Conservation (phyloP, 2,113 vertebrate species). For the Apteryx owenii region DNA sequence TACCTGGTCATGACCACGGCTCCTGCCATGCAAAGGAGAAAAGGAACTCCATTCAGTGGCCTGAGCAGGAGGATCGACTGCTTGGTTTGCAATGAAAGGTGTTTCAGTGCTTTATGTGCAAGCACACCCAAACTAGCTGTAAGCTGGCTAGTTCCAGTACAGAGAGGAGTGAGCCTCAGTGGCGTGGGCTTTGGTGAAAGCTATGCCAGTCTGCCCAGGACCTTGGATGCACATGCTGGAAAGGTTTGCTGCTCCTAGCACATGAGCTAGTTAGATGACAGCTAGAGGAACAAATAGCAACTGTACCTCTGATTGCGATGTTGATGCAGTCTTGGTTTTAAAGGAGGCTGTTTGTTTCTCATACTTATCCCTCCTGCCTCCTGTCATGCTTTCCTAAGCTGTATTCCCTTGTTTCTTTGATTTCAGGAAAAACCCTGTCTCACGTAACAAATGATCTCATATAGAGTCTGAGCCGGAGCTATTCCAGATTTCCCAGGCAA, state of each 20-base stretch:
- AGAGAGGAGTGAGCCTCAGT: no score
- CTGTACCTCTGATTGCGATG: neutral
- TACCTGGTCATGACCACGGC: neutral
- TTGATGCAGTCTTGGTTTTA: neutral
- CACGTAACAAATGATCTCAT: neutral
- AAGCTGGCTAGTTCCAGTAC: no score
- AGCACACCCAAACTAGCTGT: no score
- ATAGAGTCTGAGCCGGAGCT: neutral
- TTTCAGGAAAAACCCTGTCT: neutral
- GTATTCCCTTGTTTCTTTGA: neutral
- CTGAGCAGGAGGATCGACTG: no score
- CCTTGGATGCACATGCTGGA: fast-evolving
- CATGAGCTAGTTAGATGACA: neutral
- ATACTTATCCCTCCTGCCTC: neutral
- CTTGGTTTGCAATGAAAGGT: no score
- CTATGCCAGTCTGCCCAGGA: neutral
- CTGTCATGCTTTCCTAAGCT: neutral
- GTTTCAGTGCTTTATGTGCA: no score
- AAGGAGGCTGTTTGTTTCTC: neutral
- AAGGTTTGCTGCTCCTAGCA: neutral
- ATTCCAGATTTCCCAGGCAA: neutral
- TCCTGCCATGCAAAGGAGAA: neutral
- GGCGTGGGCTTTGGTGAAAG: neutral
- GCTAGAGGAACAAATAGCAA: neutral
- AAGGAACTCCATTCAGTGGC: neutral